These are phyloP conservation scores for Vireo altiloquus DNA, from an alignment of 2,113 vertebrate species.

Conservation along the genomic window DNA sequence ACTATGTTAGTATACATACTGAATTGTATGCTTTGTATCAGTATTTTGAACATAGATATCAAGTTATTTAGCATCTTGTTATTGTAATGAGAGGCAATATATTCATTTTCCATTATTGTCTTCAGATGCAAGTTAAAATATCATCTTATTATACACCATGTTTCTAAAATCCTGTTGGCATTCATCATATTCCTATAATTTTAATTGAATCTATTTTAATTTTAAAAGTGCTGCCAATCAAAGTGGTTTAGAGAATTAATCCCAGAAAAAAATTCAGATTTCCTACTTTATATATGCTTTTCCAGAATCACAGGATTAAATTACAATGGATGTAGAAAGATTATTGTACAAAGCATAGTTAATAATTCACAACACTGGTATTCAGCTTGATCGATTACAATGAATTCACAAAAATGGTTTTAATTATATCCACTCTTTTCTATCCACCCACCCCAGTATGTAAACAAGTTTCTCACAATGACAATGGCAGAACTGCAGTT, in stretches of 20 bases:
- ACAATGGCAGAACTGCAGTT: background rate
- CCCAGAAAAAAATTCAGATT: conserved; percentile 15
- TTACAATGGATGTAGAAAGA: conserved; percentile 31
- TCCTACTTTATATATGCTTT: conserved; percentile 2
- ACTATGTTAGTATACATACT: background rate
- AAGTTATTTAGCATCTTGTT: background rate
- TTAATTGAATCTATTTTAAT: background rate
- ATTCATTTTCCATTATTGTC: background rate
- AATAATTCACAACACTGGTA: conserved; percentile 41
- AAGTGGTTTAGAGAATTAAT: conserved; percentile 36
- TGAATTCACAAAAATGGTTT: conserved; percentile 43
- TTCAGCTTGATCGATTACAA: conserved; percentile 11
- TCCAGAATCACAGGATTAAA: conserved; percentile 34
- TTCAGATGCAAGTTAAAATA: background rate
- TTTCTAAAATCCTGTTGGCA: background rate
- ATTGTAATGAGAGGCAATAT: background rate
- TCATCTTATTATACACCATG: background rate
- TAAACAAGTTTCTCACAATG: conserved; percentile 50
- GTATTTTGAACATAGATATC: background rate
- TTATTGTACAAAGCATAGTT: conserved; percentile 25
- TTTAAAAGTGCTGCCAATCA: conserved; percentile 34
- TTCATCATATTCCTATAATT: background rate
- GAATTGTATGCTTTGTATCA: conserved; percentile 8
- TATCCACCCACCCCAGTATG: background rate
- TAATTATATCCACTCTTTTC: background rate